These are phyloP conservation scores for Egretta garzetta DNA, from an alignment of 2,113 vertebrate genomes.

Conservation along the genomic window DNA sequence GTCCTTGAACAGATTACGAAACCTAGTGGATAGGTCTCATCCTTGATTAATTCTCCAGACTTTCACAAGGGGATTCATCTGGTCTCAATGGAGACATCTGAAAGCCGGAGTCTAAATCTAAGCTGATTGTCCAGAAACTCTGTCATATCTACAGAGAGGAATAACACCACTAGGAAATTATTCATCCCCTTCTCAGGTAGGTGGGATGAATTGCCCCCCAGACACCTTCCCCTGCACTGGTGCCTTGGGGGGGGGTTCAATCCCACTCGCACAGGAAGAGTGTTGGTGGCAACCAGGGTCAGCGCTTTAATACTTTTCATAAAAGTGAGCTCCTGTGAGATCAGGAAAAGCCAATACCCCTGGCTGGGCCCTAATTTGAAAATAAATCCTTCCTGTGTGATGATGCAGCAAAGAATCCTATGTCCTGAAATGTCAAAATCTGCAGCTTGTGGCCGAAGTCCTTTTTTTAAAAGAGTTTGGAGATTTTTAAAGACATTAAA, in stretches of 20 bases:
- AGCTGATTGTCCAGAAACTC: not conserved
- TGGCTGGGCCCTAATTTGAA: not conserved
- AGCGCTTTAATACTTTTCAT: not conserved
- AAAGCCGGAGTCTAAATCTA: not conserved
- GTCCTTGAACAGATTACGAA: conserved; percentile 23
- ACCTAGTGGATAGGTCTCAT: not conserved
- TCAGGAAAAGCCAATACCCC: not conserved
- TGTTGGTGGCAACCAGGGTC: accelerated
- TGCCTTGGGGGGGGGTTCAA: not conserved
- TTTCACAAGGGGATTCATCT: not conserved
- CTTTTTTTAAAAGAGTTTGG: not conserved
- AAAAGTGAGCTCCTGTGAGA: not conserved
- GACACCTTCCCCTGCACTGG: not conserved
- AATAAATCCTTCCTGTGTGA: not conserved
- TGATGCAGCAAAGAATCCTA: not conserved
- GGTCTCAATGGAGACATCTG: not conserved
- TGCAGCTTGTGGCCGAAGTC: not conserved
- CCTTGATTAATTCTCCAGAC: not conserved
- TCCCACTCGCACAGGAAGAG: not conserved
- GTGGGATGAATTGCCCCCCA: not conserved
- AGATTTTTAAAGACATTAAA: conserved; percentile 16
- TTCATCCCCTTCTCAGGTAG: not conserved
- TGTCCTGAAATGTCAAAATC: conserved; percentile 7
- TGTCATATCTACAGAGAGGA: not conserved
- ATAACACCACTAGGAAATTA: not conserved